Evolutionary conservation across 1,140 invertebrate species (phyloP).

Genomic region (Drosophila repletoides): DNA sequence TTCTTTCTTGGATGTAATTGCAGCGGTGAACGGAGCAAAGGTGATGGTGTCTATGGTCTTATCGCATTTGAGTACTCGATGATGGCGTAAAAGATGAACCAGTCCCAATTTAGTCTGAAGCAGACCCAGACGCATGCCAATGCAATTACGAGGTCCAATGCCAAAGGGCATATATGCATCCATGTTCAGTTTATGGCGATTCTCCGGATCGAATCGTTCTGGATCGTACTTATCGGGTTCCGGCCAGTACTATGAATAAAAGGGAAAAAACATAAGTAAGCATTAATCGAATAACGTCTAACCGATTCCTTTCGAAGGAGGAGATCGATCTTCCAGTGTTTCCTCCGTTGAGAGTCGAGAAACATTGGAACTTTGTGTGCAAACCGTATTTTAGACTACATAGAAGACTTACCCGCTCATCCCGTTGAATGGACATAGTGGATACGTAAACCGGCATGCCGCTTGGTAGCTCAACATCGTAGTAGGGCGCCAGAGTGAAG

Average conservation of each 20-base stretch:
- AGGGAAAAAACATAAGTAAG: constrained; percentile 69
- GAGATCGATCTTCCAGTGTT: too few relatives aligned
- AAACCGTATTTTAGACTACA: constrained; percentile 82
- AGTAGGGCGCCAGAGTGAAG: constrained; percentile 52
- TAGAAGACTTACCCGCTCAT: constrained; percentile 41
- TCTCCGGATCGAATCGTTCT: constrained; percentile 85
- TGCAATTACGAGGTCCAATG: constrained; percentile 89
- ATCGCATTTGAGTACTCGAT: constrained; percentile 48
- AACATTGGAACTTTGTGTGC: too few relatives aligned
- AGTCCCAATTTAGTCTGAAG: constrained; percentile 66
- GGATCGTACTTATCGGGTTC: constrained; percentile 87
- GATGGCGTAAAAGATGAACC: constrained; percentile 59
- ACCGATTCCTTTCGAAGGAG: too few relatives aligned
- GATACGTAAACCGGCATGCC: constrained; percentile 60
- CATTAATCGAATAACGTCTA: too few relatives aligned
- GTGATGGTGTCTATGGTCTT: constrained; percentile 35
- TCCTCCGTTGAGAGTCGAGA: too few relatives aligned
- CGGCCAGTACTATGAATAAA: constrained; percentile 84
- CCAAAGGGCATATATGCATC: constrained; percentile 86
- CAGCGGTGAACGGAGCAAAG: constrained; percentile 9
- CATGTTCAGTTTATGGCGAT: constrained; percentile 84
- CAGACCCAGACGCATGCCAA: constrained; percentile 84
- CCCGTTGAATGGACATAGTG: constrained; percentile 57
- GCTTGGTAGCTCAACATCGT: constrained; percentile 50
- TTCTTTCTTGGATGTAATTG: constrained; percentile 39